phyloP scores from a whole-genome alignment of 2,797 vertebrate genomes.

The Nyctalus aviator region DNA sequence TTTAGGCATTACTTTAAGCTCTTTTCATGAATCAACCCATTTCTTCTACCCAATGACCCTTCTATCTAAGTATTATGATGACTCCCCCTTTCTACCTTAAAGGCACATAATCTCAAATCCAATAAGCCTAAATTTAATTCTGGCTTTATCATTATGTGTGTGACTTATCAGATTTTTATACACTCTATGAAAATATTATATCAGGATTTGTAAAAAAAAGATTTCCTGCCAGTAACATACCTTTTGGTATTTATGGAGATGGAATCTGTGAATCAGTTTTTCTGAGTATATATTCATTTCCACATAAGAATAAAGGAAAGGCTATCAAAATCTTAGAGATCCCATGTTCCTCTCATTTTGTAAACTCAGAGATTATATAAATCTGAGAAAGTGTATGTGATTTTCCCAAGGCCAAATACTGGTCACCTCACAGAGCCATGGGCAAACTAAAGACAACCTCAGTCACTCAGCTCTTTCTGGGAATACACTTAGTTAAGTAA shows the following conservation, averaged over 20 bases:
- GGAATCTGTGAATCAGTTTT: not conserved
- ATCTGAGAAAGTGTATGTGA: constrained; percentile 8
- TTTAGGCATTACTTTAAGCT: not conserved
- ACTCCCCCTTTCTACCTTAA: not conserved
- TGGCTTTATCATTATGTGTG: not conserved
- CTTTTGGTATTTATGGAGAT: not conserved
- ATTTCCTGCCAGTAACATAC: not conserved
- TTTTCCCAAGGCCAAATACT: not conserved
- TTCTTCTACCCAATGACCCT: not conserved
- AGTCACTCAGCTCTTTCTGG: not conserved
- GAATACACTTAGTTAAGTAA: not conserved
- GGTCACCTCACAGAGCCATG: not conserved
- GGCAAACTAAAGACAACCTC: not conserved
- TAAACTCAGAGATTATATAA: not conserved
- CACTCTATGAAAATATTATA: not conserved
- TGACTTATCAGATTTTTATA: not conserved
- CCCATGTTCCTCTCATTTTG: not conserved
- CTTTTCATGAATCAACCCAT: not conserved
- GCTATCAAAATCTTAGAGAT: not conserved
- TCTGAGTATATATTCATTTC: constrained; percentile 28
- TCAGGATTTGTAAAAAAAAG: not conserved
- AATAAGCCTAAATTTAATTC: not conserved
- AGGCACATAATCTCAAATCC: not conserved
- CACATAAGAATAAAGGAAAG: not conserved
- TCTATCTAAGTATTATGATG: not conserved